Evolutionary conservation across 2,113 vertebrate genomes (phyloP), one percentile per base, ranked within the genome.

Genomic region (Gallinago media): DNA sequence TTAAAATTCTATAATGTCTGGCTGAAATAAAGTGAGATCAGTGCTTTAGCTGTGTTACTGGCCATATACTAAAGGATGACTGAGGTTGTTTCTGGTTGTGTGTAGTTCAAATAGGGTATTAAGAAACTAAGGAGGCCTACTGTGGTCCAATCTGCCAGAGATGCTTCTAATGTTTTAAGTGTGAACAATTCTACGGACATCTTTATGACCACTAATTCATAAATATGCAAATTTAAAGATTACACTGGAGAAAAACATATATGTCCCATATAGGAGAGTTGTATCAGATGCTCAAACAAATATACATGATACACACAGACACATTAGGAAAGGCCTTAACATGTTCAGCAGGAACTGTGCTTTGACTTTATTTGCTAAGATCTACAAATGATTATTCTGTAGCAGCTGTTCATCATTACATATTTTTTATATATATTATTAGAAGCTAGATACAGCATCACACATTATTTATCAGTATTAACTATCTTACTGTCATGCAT

Each of bases 401-500:
- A 96, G 75, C 34, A 11, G 79, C 72, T 92, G 80, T 82, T 94
- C 36, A 63, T 36, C 31, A 56, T 74, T 52, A 83, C 71, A 36
- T 49, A 68, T 68, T 90, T 62, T 20, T 1, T 22, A 46, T 9
- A 31, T 44, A n/a, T 12, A 55, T 25, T n/a, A 75, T 52, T 71
- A 86, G 42, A 47, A 94, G 63, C 34, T 81, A 86, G 34, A 44
- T 49, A 92, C 1, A 34, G 47, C 17, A 34, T 81, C 66, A 88
- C 32, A 82, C 15, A 16, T 52, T 52, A 67, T 42, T 77, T 96
- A 94, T 67, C 49, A 56, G 32, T 71, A 88, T 38, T 79, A 82
- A 78, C 40, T 94, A 90, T 90, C 68, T 73, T 92, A 92, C 58
- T 95, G 20, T 65, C 97, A 97, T 97, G 96, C 97, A 97, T 58